Conservation (phyloP, 2,797 vertebrate genomes). For the Enteromius mattozi region DNA sequence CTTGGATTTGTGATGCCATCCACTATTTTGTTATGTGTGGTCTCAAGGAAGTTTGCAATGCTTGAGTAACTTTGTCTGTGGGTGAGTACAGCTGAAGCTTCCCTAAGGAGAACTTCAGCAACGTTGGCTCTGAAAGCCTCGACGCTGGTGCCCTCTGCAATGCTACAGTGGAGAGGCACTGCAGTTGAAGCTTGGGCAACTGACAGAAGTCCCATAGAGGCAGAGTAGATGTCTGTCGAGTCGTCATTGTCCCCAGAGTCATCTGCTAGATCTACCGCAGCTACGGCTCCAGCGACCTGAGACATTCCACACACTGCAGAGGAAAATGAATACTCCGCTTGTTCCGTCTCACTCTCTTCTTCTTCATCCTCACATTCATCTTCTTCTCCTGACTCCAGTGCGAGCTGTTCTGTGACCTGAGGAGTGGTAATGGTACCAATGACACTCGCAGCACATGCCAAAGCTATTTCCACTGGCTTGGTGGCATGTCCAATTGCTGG, state of each 20-base stretch:
- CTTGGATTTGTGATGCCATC: conserved; percentile 83
- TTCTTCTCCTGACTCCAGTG: conserved; percentile 71
- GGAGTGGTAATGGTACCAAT: conserved; percentile 93
- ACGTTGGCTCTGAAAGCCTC: conserved; percentile 85
- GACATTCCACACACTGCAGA: conserved; percentile 92
- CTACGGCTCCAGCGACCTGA: conserved; percentile 89
- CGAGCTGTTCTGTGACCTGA: conserved; percentile 85
- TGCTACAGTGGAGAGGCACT: conserved; percentile 79
- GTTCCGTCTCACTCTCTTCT: conserved; percentile 60
- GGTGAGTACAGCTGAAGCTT: conserved; percentile 84
- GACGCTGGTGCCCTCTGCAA: conserved; percentile 80
- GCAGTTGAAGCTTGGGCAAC: conserved; percentile 83
- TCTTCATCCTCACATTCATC: conserved; percentile 61
- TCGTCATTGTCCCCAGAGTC: conserved; percentile 63
- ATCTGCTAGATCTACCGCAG: conserved; percentile 85
- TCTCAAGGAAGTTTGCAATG: conserved; percentile 85
- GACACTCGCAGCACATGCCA: conserved; percentile 92
- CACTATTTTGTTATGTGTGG: conserved; percentile 84
- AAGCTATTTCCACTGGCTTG: conserved; percentile 87
- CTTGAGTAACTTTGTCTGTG: conserved; percentile 82
- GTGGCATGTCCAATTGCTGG: conserved; percentile 67
- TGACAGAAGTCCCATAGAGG: conserved; percentile 81
- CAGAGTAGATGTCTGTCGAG: conserved; percentile 71
- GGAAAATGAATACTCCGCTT: conserved; percentile 83
- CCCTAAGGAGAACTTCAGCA: conserved; percentile 86